These are phyloP conservation scores for Caenorhabditis wallacei DNA, from an alignment of 2,888 invertebrate genomes.

Conservation along the genomic window DNA sequence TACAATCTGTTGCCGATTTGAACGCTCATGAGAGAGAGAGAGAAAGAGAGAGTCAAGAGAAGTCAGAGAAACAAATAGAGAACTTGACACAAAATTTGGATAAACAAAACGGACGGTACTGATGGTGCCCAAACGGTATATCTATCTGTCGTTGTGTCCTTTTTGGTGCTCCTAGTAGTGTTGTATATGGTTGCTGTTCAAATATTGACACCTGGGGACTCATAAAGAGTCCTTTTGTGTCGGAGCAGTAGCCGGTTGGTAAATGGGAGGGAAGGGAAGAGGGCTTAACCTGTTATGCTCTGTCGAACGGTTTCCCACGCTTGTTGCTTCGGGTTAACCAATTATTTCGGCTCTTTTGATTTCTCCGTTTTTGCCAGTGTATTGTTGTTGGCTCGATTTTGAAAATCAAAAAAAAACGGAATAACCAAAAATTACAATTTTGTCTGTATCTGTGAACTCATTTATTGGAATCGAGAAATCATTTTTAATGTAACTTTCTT, in stretches of 20 bases:
- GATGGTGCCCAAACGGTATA: slow-evolving; percentile 21
- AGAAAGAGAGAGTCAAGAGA: slow-evolving; percentile 18
- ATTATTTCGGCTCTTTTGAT: slow-evolving; percentile 4
- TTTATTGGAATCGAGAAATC: too few relatives aligned
- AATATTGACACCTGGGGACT: slow-evolving; percentile 59
- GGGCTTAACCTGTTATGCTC: slow-evolving; percentile 54
- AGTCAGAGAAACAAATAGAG: slow-evolving; percentile 45
- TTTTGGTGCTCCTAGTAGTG: slow-evolving; percentile 11
- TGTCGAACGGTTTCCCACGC: slow-evolving; percentile 29
- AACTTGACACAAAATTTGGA: slow-evolving; percentile 61
- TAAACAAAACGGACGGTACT: slow-evolving; percentile 32
- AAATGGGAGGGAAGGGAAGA: not conserved
- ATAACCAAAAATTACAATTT: too few relatives aligned
- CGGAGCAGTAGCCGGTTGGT: slow-evolving; percentile 25
- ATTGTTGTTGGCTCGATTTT: too few relatives aligned
- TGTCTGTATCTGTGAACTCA: too few relatives aligned
- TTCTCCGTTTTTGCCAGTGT: not conserved
- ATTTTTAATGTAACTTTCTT: too few relatives aligned
- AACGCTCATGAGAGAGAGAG: not conserved
- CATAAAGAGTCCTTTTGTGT: slow-evolving; percentile 51
- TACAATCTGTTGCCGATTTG: slow-evolving; percentile 45
- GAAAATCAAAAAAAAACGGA: too few relatives aligned
- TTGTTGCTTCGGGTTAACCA: not conserved
- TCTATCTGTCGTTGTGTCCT: not conserved
- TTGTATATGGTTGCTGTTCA: slow-evolving; percentile 46